A percentile compares a stretch with the other conserved stretches of the same genome.
phyloP scores from a whole-genome alignment of 2,797 vertebrate species.

The Schizothorax lantsangensis region DNA sequence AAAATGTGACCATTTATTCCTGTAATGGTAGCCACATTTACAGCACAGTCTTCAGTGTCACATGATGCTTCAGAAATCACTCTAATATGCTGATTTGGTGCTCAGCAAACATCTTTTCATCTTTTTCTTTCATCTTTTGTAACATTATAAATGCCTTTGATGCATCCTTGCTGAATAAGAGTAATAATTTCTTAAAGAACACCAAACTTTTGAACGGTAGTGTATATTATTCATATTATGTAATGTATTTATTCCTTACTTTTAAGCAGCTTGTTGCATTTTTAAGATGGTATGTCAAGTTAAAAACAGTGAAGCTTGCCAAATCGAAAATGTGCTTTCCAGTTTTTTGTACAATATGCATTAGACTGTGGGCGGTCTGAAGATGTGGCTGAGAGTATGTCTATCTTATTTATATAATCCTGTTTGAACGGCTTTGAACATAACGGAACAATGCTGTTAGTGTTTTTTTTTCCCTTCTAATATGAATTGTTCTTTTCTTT shows the following conservation, averaged over 20 bases:
- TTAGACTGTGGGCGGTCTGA: neutral
- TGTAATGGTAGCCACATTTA: neutral
- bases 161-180: neutral
- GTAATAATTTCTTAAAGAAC: neutral
- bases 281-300: neutral
- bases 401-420: neutral
- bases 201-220: neutral
- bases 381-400: neutral
- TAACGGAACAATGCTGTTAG: neutral
- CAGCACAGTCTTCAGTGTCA: neutral
- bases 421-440: slow-evolving; percentile 1
- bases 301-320: slow-evolving; percentile 1
- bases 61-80: neutral
- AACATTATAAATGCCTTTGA: slow-evolving; percentile 7
- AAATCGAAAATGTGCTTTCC: slow-evolving; percentile 9
- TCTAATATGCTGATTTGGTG: neutral
- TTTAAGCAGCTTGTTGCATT: neutral
- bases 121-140: neutral
- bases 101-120: slow-evolving; percentile 14
- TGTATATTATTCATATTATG: slow-evolving; percentile 2
- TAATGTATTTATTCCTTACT: neutral
- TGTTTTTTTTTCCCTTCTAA: neutral
- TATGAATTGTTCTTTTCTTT: neutral
- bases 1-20: neutral
- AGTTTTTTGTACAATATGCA: neutral